A percentile compares a stretch with the other conserved stretches of the same genome.
These are phyloP conservation scores for Proales similis DNA, from an alignment of 1,140 invertebrate species.

Conservation along the genomic window DNA sequence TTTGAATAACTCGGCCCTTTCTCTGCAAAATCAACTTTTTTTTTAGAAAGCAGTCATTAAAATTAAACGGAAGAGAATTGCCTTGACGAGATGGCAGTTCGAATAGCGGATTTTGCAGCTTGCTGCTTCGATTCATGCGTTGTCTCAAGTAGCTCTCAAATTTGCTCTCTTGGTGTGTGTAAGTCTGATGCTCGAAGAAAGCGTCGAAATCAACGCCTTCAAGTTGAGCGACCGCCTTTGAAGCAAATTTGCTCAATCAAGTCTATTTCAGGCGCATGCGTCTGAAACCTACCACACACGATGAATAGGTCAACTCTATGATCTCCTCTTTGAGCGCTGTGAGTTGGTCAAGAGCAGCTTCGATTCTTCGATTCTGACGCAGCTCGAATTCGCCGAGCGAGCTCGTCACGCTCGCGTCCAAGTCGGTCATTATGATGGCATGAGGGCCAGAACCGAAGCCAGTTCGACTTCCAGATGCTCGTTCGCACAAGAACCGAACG, in stretches of 20 bases:
- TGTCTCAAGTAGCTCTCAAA: constrained; percentile 9
- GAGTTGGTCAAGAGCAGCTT: constrained; percentile 43
- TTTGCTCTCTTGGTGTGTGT: constrained; percentile 4
- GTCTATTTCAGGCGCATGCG: constrained; percentile 11
- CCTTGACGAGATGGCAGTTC: neutral
- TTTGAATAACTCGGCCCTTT: constrained; percentile 48
- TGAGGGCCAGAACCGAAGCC: constrained; percentile 43
- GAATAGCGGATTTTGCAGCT: constrained; percentile 1
- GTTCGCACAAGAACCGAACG: constrained; percentile 46
- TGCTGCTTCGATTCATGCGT: constrained; percentile 4
- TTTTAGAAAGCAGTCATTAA: neutral
- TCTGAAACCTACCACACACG: constrained; percentile 46
- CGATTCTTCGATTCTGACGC: constrained; percentile 43
- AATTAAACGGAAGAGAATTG: neutral
- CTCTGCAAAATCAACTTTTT: constrained; percentile 35
- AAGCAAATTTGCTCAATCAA: neutral
- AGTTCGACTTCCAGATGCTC: constrained; percentile 43
- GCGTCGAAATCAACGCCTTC: constrained; percentile 36
- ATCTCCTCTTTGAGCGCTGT: constrained; percentile 44
- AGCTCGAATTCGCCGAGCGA: constrained; percentile 46
- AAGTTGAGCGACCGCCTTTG: constrained; percentile 7
- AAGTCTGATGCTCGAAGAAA: constrained; percentile 4
- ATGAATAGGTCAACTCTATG: constrained; percentile 48
- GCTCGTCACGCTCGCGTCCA: constrained; percentile 43
- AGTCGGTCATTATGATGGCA: constrained; percentile 44